These are phyloP conservation scores for Adelphocoris suturalis DNA, from an alignment of 2,888 invertebrate species.

Conservation along the genomic window DNA sequence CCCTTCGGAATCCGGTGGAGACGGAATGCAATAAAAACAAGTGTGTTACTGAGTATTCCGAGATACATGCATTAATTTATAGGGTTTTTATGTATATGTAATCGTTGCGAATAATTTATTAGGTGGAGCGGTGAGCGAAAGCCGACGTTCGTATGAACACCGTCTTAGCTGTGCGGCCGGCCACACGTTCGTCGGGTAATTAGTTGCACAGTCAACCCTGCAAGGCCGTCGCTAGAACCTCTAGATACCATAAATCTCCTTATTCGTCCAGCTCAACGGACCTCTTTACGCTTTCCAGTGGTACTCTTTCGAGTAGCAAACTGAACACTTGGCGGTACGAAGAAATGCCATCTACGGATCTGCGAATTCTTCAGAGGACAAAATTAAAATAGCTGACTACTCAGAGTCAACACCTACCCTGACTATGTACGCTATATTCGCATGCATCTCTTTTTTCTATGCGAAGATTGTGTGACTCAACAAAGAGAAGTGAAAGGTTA, in stretches of 20 bases:
- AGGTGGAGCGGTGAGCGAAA: slow-evolving; percentile 56
- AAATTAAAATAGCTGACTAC: background rate
- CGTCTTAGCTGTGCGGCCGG: slow-evolving; percentile 31
- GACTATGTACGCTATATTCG: too few relatives aligned
- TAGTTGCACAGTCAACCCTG: slow-evolving; percentile 54
- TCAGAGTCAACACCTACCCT: too few relatives aligned
- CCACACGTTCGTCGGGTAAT: slow-evolving; percentile 49
- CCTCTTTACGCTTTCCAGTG: slow-evolving; percentile 1
- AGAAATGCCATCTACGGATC: background rate
- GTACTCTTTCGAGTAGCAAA: background rate
- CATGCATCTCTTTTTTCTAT: too few relatives aligned
- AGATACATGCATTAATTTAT: slow-evolving; percentile 69
- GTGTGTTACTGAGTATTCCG: slow-evolving; percentile 57
- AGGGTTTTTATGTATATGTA: slow-evolving; percentile 70
- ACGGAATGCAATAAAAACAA: slow-evolving; percentile 70
- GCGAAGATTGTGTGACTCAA: too few relatives aligned
- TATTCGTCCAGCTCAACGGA: slow-evolving; percentile 32
- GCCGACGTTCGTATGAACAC: slow-evolving; percentile 44
- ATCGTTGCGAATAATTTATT: slow-evolving; percentile 69
- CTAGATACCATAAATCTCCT: slow-evolving; percentile 21
- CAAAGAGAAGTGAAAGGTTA: too few relatives aligned
- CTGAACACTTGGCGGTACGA: background rate
- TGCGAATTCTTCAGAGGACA: background rate
- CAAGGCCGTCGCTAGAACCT: slow-evolving; percentile 22
- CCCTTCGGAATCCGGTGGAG: slow-evolving; percentile 29